Evolutionary conservation across 2,797 vertebrate species (phyloP).

Genomic region (Sebastes taczanowskii): DNA sequence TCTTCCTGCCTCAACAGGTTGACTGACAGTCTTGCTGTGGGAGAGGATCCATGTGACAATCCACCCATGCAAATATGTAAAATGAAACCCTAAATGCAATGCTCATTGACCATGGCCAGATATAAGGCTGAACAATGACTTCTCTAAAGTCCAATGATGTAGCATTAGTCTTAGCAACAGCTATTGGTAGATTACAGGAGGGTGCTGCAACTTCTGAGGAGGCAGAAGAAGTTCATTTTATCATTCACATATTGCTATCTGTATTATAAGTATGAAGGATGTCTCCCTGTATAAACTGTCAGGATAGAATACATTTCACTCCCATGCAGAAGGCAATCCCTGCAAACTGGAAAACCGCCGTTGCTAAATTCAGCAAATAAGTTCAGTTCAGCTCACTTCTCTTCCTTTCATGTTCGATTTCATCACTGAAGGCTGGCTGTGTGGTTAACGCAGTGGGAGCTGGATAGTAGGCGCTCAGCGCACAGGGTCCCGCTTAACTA

Average conservation of each 20-base stretch:
- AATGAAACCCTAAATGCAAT: slow-evolving; percentile 20
- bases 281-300: neutral
- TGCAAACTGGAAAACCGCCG: neutral
- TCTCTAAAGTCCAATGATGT: neutral
- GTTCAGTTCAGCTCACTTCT: neutral
- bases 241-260: neutral
- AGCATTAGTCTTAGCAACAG: neutral
- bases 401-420: slow-evolving; percentile 28
- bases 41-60: slow-evolving; percentile 26
- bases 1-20: slow-evolving; percentile 37
- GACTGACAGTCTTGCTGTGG: slow-evolving; percentile 22
- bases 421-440: slow-evolving; percentile 7
- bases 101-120: slow-evolving; percentile 3
- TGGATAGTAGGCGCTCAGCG: neutral
- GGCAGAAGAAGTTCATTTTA: neutral
- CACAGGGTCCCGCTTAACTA: slow-evolving; percentile 9
- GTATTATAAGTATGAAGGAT: neutral
- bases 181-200: neutral
- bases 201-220: neutral
- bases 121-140: neutral
- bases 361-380: neutral
- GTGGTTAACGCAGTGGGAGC: slow-evolving; percentile 13
- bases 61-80: slow-evolving; percentile 31
- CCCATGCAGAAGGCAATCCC: neutral
- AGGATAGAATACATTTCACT: neutral